A percentile compares a stretch with the other conserved stretches of the same genome.
phyloP scores from a whole-genome alignment of 1,140 invertebrate genomes.

The Drosophila trapezifrons region DNA sequence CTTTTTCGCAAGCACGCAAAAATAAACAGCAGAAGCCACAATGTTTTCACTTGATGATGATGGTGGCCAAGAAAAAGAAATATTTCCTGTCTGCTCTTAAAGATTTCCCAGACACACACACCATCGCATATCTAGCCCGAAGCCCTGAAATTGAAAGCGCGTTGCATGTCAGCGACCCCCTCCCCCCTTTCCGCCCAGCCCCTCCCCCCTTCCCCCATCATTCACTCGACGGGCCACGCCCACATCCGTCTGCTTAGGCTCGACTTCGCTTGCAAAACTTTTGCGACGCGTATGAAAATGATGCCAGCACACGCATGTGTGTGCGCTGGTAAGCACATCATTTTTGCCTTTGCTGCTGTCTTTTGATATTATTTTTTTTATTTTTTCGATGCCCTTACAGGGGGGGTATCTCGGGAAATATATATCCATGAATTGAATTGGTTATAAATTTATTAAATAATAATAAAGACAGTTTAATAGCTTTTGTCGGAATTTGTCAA shows the following conservation, averaged over 20 bases:
- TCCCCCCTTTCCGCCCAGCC: neutral
- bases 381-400: conserved; percentile 9
- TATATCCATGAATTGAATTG: neutral
- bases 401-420: too few species aligned
- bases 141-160: conserved; percentile 75
- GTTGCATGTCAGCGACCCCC: conserved; percentile 76
- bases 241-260: conserved; percentile 50
- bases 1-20: conserved; percentile 42
- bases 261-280: conserved; percentile 59
- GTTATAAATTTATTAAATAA: neutral
- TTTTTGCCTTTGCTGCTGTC: conserved; percentile 55
- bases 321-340: conserved; percentile 49
- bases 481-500: too few species aligned
- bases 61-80: conserved; percentile 44
- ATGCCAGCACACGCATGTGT: conserved; percentile 67
- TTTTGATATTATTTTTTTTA: conserved; percentile 59
- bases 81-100: conserved; percentile 81
- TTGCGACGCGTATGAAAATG: conserved; percentile 69
- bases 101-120: conserved; percentile 72
- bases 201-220: neutral
- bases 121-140: conserved; percentile 18
- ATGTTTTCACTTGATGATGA: conserved; percentile 52
- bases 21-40: conserved; percentile 58
- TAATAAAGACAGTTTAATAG: too few species aligned
- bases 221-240: conserved; percentile 26